Evolutionary conservation across 2,888 invertebrate species (phyloP), one percentile per base, ranked within the genome.

Genomic region (Pristionchus entomophagus): DNA sequence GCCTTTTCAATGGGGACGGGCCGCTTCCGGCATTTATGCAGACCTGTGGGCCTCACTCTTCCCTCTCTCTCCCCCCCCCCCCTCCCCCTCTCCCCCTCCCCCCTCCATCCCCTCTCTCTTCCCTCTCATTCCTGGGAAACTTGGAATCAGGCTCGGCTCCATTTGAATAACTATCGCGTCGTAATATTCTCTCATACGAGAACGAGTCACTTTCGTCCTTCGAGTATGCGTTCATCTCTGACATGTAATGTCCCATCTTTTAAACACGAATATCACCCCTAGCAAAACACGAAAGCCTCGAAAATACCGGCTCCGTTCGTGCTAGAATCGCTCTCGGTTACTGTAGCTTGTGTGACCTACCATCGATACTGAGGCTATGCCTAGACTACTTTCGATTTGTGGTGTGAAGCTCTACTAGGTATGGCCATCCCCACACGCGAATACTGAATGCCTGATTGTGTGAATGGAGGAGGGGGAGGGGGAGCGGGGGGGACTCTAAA

Each of bases 391-490:
- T n/a, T n/a, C n/a, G n/a, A n/a, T n/a, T n/a, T n/a, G n/a, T n/a
- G n/a, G n/a, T n/a, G n/a, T n/a, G n/a, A n/a, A n/a, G n/a, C n/a
- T n/a, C 73, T 73, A 38, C 41, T 38, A n/a, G 35, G 65, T 65
- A 65, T 65, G 19, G 32, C 35, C 62, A 12, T 3, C 73, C 29
- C 3, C 26, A 73, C 73, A 73, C 73, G 73, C 73, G 41, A 73
- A 41, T 41, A 73, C 73, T 73, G 73, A 73, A 73, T 73, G n/a
- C 17, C 73, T 73, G 73, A 73, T 73, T 45, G 73, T 73, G 73
- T 3, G 59, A 59, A 8, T n/a, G 59, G n/a, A 59, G n/a, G n/a
- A n/a, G n/a, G n/a, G n/a, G n/a, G n/a, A n/a, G n/a, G n/a, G n/a
- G n/a, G n/a, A n/a, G n/a, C n/a, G n/a, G n/a, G n/a, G n/a, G n/a